Conservation (phyloP, 2,888 invertebrate species). For the Willowsia nigromaculata region DNA sequence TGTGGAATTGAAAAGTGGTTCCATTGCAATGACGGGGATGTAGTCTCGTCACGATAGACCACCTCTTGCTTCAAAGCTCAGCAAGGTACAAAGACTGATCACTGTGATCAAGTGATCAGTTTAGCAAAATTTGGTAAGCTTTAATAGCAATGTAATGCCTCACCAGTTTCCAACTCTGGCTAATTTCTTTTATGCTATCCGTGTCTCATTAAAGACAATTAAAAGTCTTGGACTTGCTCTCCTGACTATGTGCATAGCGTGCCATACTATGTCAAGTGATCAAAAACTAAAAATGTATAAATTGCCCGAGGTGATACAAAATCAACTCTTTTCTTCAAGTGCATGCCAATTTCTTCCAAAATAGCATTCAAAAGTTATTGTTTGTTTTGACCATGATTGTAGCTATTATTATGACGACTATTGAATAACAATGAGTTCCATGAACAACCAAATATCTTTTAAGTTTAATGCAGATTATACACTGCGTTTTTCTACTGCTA, state of each 20-base stretch:
- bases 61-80: neutral
- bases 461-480: neutral
- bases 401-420: neutral
- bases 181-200: too few species aligned
- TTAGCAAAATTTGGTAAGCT: too few species aligned
- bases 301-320: too few species aligned
- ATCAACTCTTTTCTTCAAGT: neutral
- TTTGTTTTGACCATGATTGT: neutral
- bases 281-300: too few species aligned
- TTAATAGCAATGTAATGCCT: too few species aligned
- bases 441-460: conserved; percentile 3
- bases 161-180: too few species aligned
- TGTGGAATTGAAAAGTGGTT: conserved; percentile 6
- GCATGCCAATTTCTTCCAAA: neutral
- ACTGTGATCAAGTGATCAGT: too few species aligned
- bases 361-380: neutral
- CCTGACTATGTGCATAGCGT: too few species aligned
- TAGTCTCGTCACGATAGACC: neutral
- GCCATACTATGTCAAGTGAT: too few species aligned
- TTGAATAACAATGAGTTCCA: neutral
- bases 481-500: neutral
- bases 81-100: too few species aligned
- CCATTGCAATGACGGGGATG: neutral
- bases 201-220: too few species aligned
- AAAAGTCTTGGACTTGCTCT: too few species aligned